Base-by-base conservation (phyloP, 1,140 invertebrate genomes). In the Odontomachus brunneus region DNA sequence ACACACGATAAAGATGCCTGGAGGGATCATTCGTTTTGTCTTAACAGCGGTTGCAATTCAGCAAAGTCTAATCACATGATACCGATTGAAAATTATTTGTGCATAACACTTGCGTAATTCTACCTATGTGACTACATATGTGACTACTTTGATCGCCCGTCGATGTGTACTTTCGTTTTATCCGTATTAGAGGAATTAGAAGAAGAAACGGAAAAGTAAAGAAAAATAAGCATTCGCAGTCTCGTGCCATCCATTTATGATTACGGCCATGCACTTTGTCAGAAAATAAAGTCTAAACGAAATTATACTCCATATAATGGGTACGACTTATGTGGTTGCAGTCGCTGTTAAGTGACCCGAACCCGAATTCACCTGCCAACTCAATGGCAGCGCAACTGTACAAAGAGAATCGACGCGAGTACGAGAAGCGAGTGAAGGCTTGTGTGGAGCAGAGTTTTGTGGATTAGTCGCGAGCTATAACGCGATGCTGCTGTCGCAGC, bases 361-460 rank as follows among this genome's bases (percentile, higher is more conserved):
- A 99, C 95, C 98, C 98, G 84, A 99, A 99, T 95, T 98, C 97
- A 92, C 98, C 98, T 91, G 98, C 98, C 84, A 99, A 99, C 94
- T 98, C 98, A 88, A 97, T 98, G 96, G 98, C 98, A 92, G 98
- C 98, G 85, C 98, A 99, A 95, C 96, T 99, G 89, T 99, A 99
- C 95, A 98, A 98, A 96, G 97, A 98, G 94, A 98, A 98, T 94
- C 96, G 97, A 93, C 96, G 98, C 91, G 98, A 99, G 95, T 99
- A 99, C 95, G 98, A 99, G 95, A 99, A 99, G 95, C 96, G 98
- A 95, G 98, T 99, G 91, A 98, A 98, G 95, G 97, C 98, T 92
- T 99, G 98, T 94, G 98, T 99, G 93, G 98, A 99, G 96, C 98
- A 98, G 95, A 98, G 97, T 95, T 98, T 98, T 96, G 97, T 98